Evolutionary conservation across 2,888 invertebrate species (phyloP).

Genomic region (Folsomia manolachei): DNA sequence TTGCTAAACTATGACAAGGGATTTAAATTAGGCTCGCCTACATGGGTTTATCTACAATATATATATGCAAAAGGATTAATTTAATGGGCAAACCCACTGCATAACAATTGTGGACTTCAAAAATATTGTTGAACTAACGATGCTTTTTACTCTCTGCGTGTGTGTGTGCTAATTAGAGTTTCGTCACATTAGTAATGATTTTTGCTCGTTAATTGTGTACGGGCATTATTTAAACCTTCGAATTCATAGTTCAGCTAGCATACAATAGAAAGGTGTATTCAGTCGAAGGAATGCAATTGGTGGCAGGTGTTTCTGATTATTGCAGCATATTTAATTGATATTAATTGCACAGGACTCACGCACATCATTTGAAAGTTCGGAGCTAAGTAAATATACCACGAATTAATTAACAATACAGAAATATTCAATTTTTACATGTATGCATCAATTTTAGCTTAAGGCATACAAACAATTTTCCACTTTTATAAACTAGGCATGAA

Average conservation of each 20-base stretch:
- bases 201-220: too few species aligned
- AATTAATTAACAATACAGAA: too few species aligned
- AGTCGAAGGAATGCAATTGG: too few species aligned
- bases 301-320: not conserved
- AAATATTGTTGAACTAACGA: not conserved
- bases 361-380: too few species aligned
- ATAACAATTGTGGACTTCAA: not conserved
- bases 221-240: not conserved
- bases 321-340: not conserved
- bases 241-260: too few species aligned
- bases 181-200: not conserved
- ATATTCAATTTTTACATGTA: too few species aligned
- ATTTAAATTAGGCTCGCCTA: not conserved
- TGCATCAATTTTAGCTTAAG: too few species aligned
- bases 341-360: not conserved
- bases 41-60: too few species aligned
- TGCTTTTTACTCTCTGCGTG: not conserved
- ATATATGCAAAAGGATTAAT: not conserved
- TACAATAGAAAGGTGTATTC: not conserved
- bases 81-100: not conserved
- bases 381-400: too few species aligned
- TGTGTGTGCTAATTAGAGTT: not conserved
- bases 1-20: not conserved
- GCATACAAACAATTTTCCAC: too few species aligned
- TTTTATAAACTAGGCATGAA: too few species aligned